Base-by-base conservation (phyloP, 1,140 invertebrate species). In the Saxidomus purpurata region DNA sequence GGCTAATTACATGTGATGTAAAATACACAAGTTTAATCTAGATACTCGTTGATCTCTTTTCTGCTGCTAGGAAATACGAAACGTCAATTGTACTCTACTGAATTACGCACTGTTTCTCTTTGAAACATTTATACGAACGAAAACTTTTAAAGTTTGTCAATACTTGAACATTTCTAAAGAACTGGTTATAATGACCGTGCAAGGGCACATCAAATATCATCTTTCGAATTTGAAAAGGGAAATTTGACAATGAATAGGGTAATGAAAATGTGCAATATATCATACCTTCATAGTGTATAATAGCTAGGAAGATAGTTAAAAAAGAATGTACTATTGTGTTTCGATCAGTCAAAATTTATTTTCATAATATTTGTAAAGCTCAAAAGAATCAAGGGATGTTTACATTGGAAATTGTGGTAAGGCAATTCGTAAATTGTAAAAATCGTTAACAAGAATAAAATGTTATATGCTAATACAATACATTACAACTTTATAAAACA, bases 241-340 rank as follows among this genome's bases (percentile, higher is more conserved):
- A 63, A 63, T 28, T 63, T 25, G 22, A 63, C 22, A 63, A 1
- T 28, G 59, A n/a, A 28, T 1, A 1, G 25, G 59, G n/a, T 28
- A 63, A 28, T 63, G 25, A 63, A 63, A 63, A 63, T 19, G 59
- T 63, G 59, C 59, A 63, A 63, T 63, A 28, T 63, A 63, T 63
- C 59, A 63, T 63, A 59, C 8, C 17, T 59, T 8, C 17, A 11
- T 49, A 11, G 52, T 59, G 52, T 22, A n/a, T 3, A n/a, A 59
- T 59, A 28, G 8, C n/a, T 63, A 28, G 8, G 15, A 63, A 28
- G 59, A 28, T 15, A 19, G 19, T 6, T 55, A n/a, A 55, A 11
- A 55, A 43, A 43, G 4, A 43, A 43, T 43, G 15, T 43, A 43
- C 6, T 15, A 8, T 15, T 43, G 43, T 43, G 43, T 43, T 4